Conservation (phyloP, 2,797 vertebrate genomes). For the Cryptoprocta ferox region DNA sequence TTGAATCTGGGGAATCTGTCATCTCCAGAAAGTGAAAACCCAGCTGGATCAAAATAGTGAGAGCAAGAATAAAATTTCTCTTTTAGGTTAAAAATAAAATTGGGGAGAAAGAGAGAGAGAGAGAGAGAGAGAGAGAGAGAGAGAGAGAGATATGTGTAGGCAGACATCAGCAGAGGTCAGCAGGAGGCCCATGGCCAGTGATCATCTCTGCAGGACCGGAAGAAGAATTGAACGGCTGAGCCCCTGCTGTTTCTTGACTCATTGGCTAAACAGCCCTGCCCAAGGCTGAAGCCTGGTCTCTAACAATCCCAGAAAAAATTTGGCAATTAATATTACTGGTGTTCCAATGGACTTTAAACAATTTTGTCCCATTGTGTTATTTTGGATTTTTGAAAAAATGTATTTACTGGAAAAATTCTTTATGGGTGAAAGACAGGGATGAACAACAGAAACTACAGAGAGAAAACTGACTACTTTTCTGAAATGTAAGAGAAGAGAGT, state of each 20-base stretch:
- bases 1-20: not conserved
- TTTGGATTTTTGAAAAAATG: not conserved
- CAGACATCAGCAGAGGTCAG: not conserved
- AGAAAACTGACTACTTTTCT: not conserved
- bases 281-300: not conserved
- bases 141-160: not conserved
- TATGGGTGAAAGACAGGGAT: not conserved
- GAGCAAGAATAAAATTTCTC: not conserved
- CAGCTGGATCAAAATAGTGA: not conserved
- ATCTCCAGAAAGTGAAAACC: not conserved
- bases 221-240: not conserved
- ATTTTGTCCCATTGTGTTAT: conserved; percentile 57
- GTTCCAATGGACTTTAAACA: conserved; percentile 60
- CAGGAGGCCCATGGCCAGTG: not conserved
- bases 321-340: conserved; percentile 66
- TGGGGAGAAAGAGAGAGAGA: not conserved
- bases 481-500: not conserved
- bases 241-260: not conserved
- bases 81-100: not conserved
- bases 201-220: not conserved
- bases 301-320: not conserved
- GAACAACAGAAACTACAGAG: conserved; percentile 10
- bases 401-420: conserved; percentile 33
- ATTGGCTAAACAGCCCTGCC: not conserved
- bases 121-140: not conserved